phyloP scores from a whole-genome alignment of 2,797 vertebrate genomes.

The Sorex maritimensis region DNA sequence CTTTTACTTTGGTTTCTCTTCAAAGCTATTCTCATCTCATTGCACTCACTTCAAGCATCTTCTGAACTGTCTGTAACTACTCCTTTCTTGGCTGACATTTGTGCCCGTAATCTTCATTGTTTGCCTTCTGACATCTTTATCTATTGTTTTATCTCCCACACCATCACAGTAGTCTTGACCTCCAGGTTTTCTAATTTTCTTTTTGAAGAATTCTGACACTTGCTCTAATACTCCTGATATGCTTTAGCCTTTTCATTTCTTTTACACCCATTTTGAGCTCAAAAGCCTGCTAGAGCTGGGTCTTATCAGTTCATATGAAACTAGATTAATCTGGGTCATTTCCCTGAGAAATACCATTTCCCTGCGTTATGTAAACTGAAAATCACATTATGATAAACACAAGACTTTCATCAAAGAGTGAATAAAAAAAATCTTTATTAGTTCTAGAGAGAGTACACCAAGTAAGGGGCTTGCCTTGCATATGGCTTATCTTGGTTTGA shows the following conservation, averaged over 20 bases:
- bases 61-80: neutral
- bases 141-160: conserved; percentile 31
- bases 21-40: neutral
- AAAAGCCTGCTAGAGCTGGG: neutral
- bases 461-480: no score
- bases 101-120: neutral
- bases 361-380: neutral
- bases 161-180: neutral
- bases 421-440: neutral
- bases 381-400: conserved; percentile 15
- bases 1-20: neutral
- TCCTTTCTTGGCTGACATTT: neutral
- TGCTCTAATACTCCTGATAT: conserved; percentile 5
- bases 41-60: neutral
- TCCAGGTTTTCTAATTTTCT: conserved; percentile 43
- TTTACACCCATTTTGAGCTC: neutral
- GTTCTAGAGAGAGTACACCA: no score
- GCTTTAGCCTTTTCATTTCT: conserved; percentile 14
- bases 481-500: no score
- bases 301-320: conserved; percentile 2
- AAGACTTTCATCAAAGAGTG: neutral
- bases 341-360: conserved; percentile 16
- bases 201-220: conserved; percentile 58
- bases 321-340: neutral
- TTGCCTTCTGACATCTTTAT: conserved; percentile 16